Evolutionary conservation across 1,140 invertebrate species (phyloP).

Genomic region (Drosophila obscura): DNA sequence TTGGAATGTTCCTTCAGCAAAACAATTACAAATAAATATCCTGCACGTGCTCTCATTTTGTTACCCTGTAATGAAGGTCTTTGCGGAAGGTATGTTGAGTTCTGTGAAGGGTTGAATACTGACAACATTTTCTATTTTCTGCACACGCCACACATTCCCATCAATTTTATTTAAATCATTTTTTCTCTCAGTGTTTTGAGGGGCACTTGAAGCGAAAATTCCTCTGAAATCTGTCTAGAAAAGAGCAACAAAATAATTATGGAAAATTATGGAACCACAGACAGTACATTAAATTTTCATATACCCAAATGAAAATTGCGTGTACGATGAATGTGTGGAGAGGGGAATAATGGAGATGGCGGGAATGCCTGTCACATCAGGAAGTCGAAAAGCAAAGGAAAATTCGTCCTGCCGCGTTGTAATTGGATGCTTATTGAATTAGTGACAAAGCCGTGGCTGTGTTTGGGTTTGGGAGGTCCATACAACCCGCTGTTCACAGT

Average conservation of each 20-base stretch:
- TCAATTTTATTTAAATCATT: neutral
- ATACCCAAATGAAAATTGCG: slow-evolving; percentile 61
- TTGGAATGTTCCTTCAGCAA: neutral
- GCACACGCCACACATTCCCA: neutral
- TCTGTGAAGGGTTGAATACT: too few relatives aligned
- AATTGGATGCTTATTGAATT: slow-evolving; percentile 82
- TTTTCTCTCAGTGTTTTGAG: slow-evolving; percentile 2
- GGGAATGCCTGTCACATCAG: neutral
- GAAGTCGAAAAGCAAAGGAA: neutral
- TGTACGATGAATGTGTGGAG: slow-evolving; percentile 26
- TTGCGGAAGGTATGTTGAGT: too few relatives aligned
- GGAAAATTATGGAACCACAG: slow-evolving; percentile 54
- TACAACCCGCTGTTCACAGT: slow-evolving; percentile 37
- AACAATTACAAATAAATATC: slow-evolving; percentile 29
- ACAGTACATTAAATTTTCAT: slow-evolving; percentile 72
- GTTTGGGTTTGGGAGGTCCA: slow-evolving; percentile 15
- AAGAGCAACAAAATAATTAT: slow-evolving; percentile 50
- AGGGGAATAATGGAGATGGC: neutral
- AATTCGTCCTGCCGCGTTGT: slow-evolving; percentile 59
- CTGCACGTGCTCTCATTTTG: slow-evolving; percentile 37
- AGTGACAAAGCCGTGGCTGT: slow-evolving; percentile 58
- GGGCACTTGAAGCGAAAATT: neutral
- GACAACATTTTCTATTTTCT: too few relatives aligned
- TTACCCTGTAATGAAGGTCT: too few relatives aligned
- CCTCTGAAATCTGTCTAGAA: slow-evolving; percentile 15